phyloP scores from a whole-genome alignment of 2,888 invertebrate genomes.

The Orgyia antiqua region DNA sequence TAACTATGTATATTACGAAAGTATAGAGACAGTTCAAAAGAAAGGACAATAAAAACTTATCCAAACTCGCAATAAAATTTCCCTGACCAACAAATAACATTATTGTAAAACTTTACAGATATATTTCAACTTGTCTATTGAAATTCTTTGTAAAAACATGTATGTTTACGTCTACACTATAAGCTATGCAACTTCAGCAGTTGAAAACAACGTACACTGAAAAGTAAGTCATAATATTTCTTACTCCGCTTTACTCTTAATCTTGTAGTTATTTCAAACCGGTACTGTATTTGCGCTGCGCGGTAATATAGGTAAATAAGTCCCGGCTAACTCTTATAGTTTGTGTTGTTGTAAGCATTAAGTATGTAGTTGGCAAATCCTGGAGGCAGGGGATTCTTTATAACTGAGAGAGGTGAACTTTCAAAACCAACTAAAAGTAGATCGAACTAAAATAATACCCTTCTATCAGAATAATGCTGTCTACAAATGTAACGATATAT shows the following conservation, averaged over 20 bases:
- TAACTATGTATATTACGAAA: too few relatives aligned
- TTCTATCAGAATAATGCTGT: too few relatives aligned
- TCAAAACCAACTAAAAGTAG: too few relatives aligned
- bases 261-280: slow-evolving; percentile 34
- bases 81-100: slow-evolving; percentile 11
- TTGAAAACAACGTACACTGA: slow-evolving; percentile 28
- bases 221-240: slow-evolving; percentile 43
- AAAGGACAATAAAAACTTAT: too few relatives aligned
- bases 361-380: slow-evolving; percentile 45
- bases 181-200: slow-evolving; percentile 7
- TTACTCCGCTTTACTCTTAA: slow-evolving; percentile 54
- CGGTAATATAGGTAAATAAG: slow-evolving; percentile 52
- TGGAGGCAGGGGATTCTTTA: slow-evolving; percentile 30
- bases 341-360: slow-evolving; percentile 61
- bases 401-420: slow-evolving; percentile 22
- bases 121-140: slow-evolving; percentile 17
- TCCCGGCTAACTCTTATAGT: slow-evolving; percentile 48
- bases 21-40: too few relatives aligned
- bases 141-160: slow-evolving; percentile 12
- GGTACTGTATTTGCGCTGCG: slow-evolving; percentile 31
- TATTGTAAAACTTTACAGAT: slow-evolving; percentile 18
- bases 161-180: slow-evolving; percentile 13
- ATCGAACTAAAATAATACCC: too few relatives aligned
- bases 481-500: too few relatives aligned
- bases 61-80: too few relatives aligned